Evolutionary conservation across 1,140 invertebrate genomes (phyloP).

Genomic region (Leptestheria dahalacensis): DNA sequence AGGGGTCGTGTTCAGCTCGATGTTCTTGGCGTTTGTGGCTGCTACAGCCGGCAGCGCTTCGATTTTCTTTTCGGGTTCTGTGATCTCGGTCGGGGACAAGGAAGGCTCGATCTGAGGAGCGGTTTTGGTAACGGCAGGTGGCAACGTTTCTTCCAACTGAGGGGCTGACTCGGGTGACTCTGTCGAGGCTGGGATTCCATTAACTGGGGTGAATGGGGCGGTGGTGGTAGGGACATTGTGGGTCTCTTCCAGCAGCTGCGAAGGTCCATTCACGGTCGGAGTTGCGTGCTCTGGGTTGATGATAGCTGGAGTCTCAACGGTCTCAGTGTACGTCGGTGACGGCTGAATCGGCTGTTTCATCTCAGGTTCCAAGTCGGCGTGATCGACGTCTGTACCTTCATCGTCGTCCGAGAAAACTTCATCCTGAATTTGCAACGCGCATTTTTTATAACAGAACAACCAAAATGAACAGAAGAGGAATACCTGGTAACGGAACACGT

Average conservation of each 20-base stretch:
- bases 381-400: constrained; percentile 39
- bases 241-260: constrained; percentile 23
- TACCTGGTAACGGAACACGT: constrained; percentile 94
- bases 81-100: neutral
- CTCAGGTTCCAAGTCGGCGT: constrained; percentile 47
- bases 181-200: neutral
- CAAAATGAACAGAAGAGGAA: neutral
- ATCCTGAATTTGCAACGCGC: constrained; percentile 33
- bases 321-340: neutral
- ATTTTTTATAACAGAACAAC: neutral
- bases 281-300: neutral
- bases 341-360: constrained; percentile 4
- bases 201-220: constrained; percentile 8
- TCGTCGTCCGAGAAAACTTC: constrained; percentile 66
- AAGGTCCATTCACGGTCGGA: constrained; percentile 25
- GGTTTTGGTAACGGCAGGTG: neutral
- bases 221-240: constrained; percentile 17
- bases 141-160: neutral
- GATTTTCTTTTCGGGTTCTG: neutral
- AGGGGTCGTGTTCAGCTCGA: neutral
- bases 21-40: constrained; percentile 18
- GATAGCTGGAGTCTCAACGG: neutral
- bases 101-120: neutral
- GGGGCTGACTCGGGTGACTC: constrained; percentile 11
- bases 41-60: constrained; percentile 22